Evolutionary conservation across 2,113 vertebrate genomes (phyloP).

Genomic region (Trematocara marginatum): DNA sequence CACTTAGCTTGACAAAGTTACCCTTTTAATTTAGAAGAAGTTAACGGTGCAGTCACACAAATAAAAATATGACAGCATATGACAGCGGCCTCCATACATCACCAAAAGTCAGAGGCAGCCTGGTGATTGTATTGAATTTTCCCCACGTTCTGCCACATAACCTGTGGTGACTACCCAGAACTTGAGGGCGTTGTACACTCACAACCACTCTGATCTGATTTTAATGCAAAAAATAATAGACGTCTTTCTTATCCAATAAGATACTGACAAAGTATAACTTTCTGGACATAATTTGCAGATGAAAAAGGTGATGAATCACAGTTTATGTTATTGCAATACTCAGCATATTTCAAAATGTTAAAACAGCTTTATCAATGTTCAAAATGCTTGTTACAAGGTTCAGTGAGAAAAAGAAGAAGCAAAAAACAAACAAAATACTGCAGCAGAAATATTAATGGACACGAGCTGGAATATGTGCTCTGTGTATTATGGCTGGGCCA

Average conservation of each 20-base stretch:
- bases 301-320: background rate
- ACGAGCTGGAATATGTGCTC: background rate
- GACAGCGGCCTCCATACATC: background rate
- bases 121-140: background rate
- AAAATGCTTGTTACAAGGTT: background rate
- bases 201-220: background rate
- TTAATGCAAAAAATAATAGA: background rate
- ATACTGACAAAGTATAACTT: background rate
- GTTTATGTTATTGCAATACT: background rate
- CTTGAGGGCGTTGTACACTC: background rate
- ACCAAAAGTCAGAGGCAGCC: background rate
- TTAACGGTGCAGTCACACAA: background rate
- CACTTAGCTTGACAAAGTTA: background rate
- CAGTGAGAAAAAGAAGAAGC: background rate
- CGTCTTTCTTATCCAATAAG: background rate
- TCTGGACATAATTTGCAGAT: background rate
- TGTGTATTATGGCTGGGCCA: background rate
- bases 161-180: background rate
- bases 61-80: background rate
- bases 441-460: background rate
- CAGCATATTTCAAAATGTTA: background rate
- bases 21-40: background rate
- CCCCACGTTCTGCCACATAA: background rate
- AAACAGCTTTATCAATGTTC: background rate
- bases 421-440: background rate